Percentiles rank a stretch among this genome's conserved stretches.
These are phyloP conservation scores for Rotaria socialis DNA, from an alignment of 2,888 invertebrate genomes.

Conservation along the genomic window DNA sequence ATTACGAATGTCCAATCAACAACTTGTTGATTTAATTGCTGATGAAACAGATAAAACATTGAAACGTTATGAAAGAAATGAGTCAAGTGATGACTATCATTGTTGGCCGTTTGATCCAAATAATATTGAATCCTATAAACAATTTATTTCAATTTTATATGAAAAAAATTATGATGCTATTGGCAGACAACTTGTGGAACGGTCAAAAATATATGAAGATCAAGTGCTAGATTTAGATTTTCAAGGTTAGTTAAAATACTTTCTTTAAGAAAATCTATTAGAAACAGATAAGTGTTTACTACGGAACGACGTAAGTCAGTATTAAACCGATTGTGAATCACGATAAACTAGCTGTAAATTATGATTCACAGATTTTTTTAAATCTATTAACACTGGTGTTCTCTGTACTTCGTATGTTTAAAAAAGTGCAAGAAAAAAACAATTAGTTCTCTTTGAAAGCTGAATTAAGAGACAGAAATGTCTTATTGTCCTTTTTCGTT, in stretches of 20 bases:
- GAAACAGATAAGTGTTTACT: too few species aligned
- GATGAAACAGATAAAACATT: conserved; percentile 3
- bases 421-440: too few species aligned
- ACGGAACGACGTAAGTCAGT: too few species aligned
- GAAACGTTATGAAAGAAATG: background rate
- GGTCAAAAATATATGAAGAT: background rate
- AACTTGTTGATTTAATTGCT: background rate
- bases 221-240: background rate
- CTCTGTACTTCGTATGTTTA: too few species aligned
- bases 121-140: conserved; percentile 23
- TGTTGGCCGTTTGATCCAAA: conserved; percentile 14
- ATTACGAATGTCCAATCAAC: background rate
- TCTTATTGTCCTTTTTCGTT: too few species aligned
- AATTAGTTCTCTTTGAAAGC: too few species aligned
- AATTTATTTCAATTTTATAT: conserved; percentile 4
- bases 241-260: background rate
- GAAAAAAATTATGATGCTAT: conserved; percentile 13
- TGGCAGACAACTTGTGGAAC: conserved; percentile 21
- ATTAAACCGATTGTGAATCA: too few species aligned
- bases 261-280: background rate
- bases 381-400: too few species aligned
- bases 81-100: conserved; percentile 11
- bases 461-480: too few species aligned
- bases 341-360: too few species aligned
- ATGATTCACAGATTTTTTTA: too few species aligned